phyloP scores from a whole-genome alignment of 2,113 vertebrate species.

The Saguinus midas region DNA sequence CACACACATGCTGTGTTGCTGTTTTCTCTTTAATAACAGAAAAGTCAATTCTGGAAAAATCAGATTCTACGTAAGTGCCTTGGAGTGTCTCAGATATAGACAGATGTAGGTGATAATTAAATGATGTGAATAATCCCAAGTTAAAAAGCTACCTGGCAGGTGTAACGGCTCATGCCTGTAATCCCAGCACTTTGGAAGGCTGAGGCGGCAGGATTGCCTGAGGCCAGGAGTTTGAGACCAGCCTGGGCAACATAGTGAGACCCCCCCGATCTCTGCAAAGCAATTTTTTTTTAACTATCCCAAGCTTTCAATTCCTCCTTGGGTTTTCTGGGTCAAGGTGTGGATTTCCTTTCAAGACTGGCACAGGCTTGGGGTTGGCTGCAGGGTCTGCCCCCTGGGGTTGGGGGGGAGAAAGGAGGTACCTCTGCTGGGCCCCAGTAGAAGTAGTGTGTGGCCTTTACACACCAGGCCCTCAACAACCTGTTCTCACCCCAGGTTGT shows the following conservation, averaged over 20 bases:
- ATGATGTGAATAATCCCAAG: neutral
- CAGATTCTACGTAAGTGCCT: neutral
- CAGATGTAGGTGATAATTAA: neutral
- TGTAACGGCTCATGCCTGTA: no score
- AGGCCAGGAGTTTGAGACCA: no score
- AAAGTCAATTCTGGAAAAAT: neutral
- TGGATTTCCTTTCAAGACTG: neutral
- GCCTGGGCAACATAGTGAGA: no score
- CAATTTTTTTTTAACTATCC: no score
- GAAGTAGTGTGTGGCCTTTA: neutral
- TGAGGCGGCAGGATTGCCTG: no score
- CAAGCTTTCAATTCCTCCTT: neutral
- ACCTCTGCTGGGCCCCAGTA: no score
- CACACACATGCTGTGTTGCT: neutral
- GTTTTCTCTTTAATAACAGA: neutral
- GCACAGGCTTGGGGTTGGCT: neutral
- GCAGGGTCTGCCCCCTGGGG: neutral
- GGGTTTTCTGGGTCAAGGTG: neutral
- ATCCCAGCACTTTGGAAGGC: no score
- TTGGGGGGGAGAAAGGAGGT: no score
- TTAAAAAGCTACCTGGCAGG: neutral
- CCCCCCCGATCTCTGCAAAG: no score
- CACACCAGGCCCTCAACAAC: neutral
- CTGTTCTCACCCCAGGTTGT: slow-evolving; percentile 13
- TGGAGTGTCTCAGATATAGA: neutral